phyloP scores from a whole-genome alignment of 2,888 invertebrate species.

The Vanessa cardui region DNA sequence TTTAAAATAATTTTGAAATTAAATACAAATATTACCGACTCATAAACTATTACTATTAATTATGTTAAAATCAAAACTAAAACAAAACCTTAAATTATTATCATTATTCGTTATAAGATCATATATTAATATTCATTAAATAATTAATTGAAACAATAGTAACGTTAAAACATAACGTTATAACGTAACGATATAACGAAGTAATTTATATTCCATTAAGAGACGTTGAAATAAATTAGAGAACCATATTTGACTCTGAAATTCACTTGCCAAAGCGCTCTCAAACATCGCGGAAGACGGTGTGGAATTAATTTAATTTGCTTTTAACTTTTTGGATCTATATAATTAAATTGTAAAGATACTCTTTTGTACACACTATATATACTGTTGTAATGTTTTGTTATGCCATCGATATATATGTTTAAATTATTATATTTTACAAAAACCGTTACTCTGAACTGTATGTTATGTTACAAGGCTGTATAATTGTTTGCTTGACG shows the following conservation, averaged over 20 bases:
- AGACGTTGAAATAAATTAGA: conserved; percentile 37
- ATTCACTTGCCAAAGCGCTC: conserved; percentile 3
- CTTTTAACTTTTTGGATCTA: neutral
- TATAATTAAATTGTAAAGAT: neutral
- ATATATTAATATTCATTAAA: neutral
- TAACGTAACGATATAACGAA: conserved; percentile 4
- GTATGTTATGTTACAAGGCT: too few relatives aligned
- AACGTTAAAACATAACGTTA: neutral
- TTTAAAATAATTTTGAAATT: too few relatives aligned
- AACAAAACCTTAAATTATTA: too few relatives aligned
- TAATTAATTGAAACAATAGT: neutral
- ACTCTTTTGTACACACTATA: too few relatives aligned
- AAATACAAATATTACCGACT: too few relatives aligned
- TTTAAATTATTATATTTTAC: too few relatives aligned
- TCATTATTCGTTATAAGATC: neutral
- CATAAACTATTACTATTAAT: too few relatives aligned
- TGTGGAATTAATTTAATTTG: conserved; percentile 14
- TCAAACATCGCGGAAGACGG: conserved; percentile 14
- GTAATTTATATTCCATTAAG: conserved; percentile 39
- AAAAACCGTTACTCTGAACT: too few relatives aligned
- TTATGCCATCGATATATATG: too few relatives aligned
- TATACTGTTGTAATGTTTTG: too few relatives aligned
- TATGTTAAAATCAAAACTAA: too few relatives aligned
- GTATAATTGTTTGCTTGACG: too few relatives aligned
- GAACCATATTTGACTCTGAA: conserved; percentile 11